These are phyloP conservation scores for Parambassis ranga DNA, from an alignment of 2,797 vertebrate species.

Conservation along the genomic window DNA sequence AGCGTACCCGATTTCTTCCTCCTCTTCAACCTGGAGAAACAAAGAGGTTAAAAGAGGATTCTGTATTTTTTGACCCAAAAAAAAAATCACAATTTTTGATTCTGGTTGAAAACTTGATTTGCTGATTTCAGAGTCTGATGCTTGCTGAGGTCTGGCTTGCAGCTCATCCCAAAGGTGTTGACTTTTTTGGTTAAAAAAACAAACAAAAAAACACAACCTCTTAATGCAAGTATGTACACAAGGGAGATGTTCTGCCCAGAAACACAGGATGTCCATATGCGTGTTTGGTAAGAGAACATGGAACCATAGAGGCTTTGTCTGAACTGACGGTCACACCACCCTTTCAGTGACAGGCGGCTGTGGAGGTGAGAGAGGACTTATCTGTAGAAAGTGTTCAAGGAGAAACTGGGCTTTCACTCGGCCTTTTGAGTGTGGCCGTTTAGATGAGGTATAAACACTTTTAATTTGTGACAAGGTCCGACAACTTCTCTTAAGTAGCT, in stretches of 20 bases:
- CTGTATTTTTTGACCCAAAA: too few species aligned
- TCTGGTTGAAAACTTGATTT: background rate
- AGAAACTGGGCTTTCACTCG: too few species aligned
- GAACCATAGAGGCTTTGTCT: background rate
- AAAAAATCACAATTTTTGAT: too few species aligned
- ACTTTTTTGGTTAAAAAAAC: background rate
- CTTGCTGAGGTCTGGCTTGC: background rate
- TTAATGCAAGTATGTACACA: background rate
- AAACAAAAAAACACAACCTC: background rate
- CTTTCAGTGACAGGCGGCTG: background rate
- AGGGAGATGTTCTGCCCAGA: background rate
- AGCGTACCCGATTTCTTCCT: constrained; percentile 73
- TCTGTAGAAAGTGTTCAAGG: too few species aligned
- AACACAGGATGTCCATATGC: background rate
- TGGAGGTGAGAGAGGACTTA: background rate
- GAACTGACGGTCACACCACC: background rate
- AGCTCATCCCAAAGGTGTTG: background rate
- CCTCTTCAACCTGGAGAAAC: constrained; percentile 81
- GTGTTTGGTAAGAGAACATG: background rate
- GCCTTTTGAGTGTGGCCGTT: background rate
- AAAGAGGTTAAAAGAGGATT: constrained; percentile 8
- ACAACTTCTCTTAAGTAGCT: background rate
- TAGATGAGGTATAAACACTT: background rate
- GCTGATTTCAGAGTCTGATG: background rate
- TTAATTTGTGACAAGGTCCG: background rate